Conservation (phyloP, 2,113 vertebrate species). For the Xerus inauris region DNA sequence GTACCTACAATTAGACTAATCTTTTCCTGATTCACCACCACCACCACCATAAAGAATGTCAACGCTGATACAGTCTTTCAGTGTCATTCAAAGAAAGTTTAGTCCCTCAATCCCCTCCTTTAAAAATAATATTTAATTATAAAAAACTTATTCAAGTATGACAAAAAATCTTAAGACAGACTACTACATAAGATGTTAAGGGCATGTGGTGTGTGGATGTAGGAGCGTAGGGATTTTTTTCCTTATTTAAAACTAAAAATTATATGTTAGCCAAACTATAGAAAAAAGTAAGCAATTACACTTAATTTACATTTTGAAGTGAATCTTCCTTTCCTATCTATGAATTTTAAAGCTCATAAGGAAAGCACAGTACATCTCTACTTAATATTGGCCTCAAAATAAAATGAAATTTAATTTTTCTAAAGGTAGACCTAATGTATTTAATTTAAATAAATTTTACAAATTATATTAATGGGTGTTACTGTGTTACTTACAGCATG, state of each 20-base stretch:
- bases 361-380: not conserved
- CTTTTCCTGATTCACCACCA: not conserved
- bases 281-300: not conserved
- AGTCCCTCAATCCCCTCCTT: not conserved
- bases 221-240: not conserved
- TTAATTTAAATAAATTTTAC: not conserved
- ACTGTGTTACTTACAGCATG: not conserved
- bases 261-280: not conserved
- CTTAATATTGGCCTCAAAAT: not conserved
- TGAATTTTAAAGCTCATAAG: not conserved
- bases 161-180: not conserved
- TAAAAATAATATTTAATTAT: not conserved
- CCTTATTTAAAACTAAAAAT: slow-evolving; percentile 37
- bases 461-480: not conserved
- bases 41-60: not conserved
- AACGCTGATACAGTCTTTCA: not conserved
- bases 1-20: not conserved
- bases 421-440: not conserved
- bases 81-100: not conserved
- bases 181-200: not conserved
- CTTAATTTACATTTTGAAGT: slow-evolving; percentile 41
- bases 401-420: slow-evolving; percentile 41
- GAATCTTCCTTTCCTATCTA: slow-evolving; percentile 1
- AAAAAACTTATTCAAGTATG: not conserved
- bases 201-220: not conserved